These are phyloP conservation scores for Watsonalla binaria DNA, from an alignment of 2,888 invertebrate genomes.

Conservation along the genomic window DNA sequence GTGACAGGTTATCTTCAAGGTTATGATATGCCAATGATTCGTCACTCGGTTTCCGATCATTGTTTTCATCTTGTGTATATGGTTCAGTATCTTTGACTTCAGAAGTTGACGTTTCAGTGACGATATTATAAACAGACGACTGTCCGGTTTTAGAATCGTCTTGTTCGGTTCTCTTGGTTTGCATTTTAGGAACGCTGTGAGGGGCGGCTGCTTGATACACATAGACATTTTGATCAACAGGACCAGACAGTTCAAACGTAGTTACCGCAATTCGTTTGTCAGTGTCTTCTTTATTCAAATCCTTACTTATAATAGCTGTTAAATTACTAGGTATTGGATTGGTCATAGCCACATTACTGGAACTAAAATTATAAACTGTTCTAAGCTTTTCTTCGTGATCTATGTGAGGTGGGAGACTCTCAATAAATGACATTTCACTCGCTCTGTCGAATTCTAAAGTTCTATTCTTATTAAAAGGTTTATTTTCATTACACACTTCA, in stretches of 20 bases:
- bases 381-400: not conserved
- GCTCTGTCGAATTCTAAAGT: not conserved
- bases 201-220: constrained; percentile 27
- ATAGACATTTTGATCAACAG: constrained; percentile 17
- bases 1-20: not conserved
- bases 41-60: not conserved
- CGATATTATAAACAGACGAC: not conserved
- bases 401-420: not conserved
- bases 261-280: constrained; percentile 7
- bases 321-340: constrained; percentile 13
- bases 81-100: not conserved
- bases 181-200: constrained; percentile 9
- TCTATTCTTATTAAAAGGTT: not conserved
- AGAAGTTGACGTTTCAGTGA: not conserved
- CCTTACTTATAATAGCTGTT: constrained; percentile 11
- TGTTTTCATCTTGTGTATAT: not conserved
- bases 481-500: constrained; percentile 10
- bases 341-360: constrained; percentile 3
- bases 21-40: too few species aligned
- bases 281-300: constrained; percentile 4
- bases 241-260: not conserved
- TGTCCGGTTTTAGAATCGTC: constrained; percentile 4
- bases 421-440: not conserved
- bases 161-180: constrained; percentile 7
- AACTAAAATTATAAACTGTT: not conserved